These are phyloP conservation scores for Rhinogobio ventralis DNA, from an alignment of 2,797 vertebrate species.

Conservation along the genomic window DNA sequence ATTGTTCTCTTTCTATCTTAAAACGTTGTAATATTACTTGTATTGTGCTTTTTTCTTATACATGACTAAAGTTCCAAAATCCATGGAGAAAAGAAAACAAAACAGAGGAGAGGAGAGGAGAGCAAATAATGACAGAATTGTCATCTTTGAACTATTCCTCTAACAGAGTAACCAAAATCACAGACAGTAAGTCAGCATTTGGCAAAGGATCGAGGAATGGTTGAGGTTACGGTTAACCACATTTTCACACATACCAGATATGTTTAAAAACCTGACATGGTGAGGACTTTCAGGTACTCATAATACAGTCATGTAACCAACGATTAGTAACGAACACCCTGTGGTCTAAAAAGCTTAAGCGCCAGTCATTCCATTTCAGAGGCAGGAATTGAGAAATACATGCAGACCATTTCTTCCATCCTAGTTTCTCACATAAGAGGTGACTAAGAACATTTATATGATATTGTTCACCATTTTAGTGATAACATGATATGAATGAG, in stretches of 20 bases:
- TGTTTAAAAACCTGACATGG: constrained; percentile 35
- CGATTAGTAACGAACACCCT: constrained; percentile 63
- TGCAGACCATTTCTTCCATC: constrained; percentile 20
- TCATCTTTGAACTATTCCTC: constrained; percentile 10
- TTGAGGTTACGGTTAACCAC: constrained; percentile 43
- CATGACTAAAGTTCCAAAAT: neutral
- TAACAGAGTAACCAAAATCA: constrained; percentile 30
- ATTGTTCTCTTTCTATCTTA: neutral
- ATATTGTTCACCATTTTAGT: neutral
- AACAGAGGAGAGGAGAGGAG: neutral
- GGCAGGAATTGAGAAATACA: neutral
- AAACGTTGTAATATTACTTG: neutral
- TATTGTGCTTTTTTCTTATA: neutral
- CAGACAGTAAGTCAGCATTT: constrained; percentile 64
- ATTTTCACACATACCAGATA: constrained; percentile 53
- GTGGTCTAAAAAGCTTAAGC: constrained; percentile 39
- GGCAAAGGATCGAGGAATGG: constrained; percentile 37
- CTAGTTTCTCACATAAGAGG: constrained; percentile 20
- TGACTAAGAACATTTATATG: constrained; percentile 47
- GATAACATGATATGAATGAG: neutral
- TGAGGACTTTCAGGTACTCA: constrained; percentile 61
- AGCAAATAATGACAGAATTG: neutral
- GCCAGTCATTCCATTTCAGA: constrained; percentile 20
- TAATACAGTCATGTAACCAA: constrained; percentile 60
- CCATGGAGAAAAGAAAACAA: neutral